phyloP scores from a whole-genome alignment of 2,888 invertebrate species.

The Drosophila vallismaia region DNA sequence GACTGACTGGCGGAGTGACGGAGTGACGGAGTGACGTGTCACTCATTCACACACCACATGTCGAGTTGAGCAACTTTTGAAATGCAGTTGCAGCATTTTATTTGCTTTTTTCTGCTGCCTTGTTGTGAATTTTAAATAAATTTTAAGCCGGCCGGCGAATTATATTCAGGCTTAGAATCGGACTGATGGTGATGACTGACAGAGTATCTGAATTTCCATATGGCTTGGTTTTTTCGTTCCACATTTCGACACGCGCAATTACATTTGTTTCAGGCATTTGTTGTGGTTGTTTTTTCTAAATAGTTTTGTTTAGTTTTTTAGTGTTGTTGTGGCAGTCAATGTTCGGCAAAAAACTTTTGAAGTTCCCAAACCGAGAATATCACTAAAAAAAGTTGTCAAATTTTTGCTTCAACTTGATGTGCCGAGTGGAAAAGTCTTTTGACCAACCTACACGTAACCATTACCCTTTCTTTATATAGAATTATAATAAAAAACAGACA shows the following conservation, averaged over 20 bases:
- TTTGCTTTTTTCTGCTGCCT: conserved; percentile 18
- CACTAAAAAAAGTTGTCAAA: conserved; percentile 52
- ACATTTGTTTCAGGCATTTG: conserved; percentile 40
- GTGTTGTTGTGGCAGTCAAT: conserved; percentile 40
- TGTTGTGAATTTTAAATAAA: conserved; percentile 43
- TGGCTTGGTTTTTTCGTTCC: conserved; percentile 21
- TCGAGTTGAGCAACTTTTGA: conserved; percentile 23
- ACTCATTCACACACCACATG: conserved; percentile 35
- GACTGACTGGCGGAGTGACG: too few relatives aligned
- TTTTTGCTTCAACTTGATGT: conserved; percentile 37
- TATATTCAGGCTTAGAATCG: conserved; percentile 40
- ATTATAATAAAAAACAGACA: conserved; percentile 1
- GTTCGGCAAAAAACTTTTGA: conserved; percentile 51
- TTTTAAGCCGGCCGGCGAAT: conserved; percentile 48
- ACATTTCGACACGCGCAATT: conserved; percentile 66
- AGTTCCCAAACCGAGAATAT: conserved; percentile 38
- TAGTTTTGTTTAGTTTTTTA: conserved; percentile 26
- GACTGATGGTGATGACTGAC: conserved; percentile 15
- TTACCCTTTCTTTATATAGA: neutral
- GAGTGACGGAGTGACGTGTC: conserved; percentile 18
- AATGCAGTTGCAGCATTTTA: conserved; percentile 42
- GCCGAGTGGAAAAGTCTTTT: neutral
- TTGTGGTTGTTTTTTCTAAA: conserved; percentile 11
- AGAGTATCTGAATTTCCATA: conserved; percentile 14
- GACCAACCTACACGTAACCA: neutral